Evolutionary conservation across 1,140 invertebrate genomes (phyloP).

Genomic region (Ephestia elutella): DNA sequence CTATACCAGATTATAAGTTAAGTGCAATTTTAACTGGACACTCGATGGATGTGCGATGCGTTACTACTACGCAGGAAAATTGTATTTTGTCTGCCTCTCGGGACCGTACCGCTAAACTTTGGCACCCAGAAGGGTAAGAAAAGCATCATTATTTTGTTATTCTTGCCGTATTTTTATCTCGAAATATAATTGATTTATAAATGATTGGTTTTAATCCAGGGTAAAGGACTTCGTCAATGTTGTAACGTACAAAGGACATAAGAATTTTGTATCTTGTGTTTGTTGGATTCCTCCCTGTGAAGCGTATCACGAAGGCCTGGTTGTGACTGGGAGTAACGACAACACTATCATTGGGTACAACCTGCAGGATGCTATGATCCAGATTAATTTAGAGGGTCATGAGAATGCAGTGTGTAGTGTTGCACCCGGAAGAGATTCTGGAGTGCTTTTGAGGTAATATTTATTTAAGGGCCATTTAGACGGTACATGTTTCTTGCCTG

Average conservation of each 20-base stretch:
- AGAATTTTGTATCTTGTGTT: constrained; percentile 89
- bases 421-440: constrained; percentile 54
- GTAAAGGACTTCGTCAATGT: constrained; percentile 76
- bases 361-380: constrained; percentile 75
- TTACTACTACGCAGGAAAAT: constrained; percentile 80
- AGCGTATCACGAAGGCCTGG: constrained; percentile 82
- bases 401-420: constrained; percentile 80
- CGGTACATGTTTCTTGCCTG: too few relatives aligned
- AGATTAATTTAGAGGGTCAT: constrained; percentile 85
- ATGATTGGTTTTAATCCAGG: constrained; percentile 60
- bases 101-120: constrained; percentile 89
- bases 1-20: constrained; percentile 81
- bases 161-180: not conserved
- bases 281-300: constrained; percentile 82
- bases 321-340: constrained; percentile 93
- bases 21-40: constrained; percentile 86
- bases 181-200: constrained; percentile 17
- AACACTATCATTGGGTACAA: constrained; percentile 86
- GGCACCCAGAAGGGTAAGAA: constrained; percentile 85
- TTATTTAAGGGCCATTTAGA: constrained; percentile 24
- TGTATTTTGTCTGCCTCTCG: constrained; percentile 89
- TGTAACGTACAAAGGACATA: constrained; percentile 85
- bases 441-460: constrained; percentile 65
- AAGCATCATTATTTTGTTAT: constrained; percentile 16
- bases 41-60: constrained; percentile 86